Conservation (phyloP, 1,140 invertebrate species). For the Drosophila tani region DNA sequence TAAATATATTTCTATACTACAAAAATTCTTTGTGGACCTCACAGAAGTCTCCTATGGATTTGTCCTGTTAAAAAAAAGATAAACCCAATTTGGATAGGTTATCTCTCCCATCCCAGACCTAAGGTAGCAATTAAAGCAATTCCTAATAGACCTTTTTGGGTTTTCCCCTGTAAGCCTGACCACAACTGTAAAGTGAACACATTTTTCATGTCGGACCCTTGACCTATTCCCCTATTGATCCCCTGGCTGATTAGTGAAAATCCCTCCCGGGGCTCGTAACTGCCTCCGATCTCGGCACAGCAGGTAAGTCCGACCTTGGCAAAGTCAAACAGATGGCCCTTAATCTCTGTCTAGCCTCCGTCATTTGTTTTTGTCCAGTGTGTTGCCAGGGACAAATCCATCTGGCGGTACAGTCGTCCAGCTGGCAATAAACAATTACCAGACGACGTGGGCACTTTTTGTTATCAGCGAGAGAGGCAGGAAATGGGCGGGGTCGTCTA, state of each 20-base stretch:
- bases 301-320: conserved; percentile 30
- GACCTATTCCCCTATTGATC: conserved; percentile 13
- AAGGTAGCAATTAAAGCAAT: background rate
- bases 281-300: background rate
- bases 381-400: conserved; percentile 15
- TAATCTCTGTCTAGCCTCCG: background rate
- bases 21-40: background rate
- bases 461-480: conserved; percentile 33
- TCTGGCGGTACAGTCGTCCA: conserved; percentile 12
- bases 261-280: conserved; percentile 8
- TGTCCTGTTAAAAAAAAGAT: background rate
- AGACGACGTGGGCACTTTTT: background rate
- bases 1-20: background rate
- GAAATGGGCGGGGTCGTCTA: conserved; percentile 27
- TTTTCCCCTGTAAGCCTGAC: background rate
- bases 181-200: background rate
- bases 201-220: conserved; percentile 6
- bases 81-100: background rate
- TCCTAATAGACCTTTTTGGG: background rate
- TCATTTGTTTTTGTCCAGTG: conserved; percentile 15
- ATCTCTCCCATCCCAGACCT: background rate
- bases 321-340: conserved; percentile 15
- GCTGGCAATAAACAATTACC: conserved; percentile 29
- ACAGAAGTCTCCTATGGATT: background rate
- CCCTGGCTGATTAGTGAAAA: background rate